Percentiles rank a stretch among this genome's conserved stretches.
These are phyloP conservation scores for Pyrgus malvae DNA, from an alignment of 2,888 invertebrate species.

Conservation along the genomic window DNA sequence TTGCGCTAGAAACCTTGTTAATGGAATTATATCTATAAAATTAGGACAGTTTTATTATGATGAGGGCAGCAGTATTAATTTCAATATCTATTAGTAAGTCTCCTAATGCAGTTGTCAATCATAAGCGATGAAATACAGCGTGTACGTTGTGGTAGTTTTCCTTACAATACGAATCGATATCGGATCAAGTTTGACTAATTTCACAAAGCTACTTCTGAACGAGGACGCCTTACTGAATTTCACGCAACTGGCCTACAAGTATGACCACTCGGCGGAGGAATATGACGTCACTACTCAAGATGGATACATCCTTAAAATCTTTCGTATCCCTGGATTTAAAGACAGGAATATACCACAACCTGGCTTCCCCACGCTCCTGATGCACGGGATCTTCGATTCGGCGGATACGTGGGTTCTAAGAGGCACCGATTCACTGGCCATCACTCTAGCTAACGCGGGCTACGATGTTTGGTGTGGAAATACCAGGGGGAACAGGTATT, in stretches of 20 bases:
- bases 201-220: background rate
- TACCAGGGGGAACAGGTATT: slow-evolving; percentile 82
- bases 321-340: slow-evolving; percentile 37
- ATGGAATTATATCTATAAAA: too few relatives aligned
- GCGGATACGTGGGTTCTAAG: slow-evolving; percentile 43
- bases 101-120: background rate
- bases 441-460: slow-evolving; percentile 37
- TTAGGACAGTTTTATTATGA: too few relatives aligned
- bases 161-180: background rate
- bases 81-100: background rate
- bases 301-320: slow-evolving; percentile 44
- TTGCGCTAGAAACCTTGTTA: too few relatives aligned
- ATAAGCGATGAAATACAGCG: background rate
- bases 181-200: background rate
- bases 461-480: slow-evolving; percentile 56
- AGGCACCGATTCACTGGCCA: slow-evolving; percentile 42
- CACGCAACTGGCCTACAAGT: background rate
- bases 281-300: slow-evolving; percentile 45
- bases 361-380: slow-evolving; percentile 36
- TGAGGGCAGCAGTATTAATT: background rate
- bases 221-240: background rate
- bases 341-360: slow-evolving; percentile 11
- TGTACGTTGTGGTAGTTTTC: background rate
- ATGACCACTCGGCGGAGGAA: slow-evolving; percentile 32
- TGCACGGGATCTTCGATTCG: slow-evolving; percentile 44